phyloP scores from a whole-genome alignment of 2,113 vertebrate genomes.

The Agelaius tricolor region DNA sequence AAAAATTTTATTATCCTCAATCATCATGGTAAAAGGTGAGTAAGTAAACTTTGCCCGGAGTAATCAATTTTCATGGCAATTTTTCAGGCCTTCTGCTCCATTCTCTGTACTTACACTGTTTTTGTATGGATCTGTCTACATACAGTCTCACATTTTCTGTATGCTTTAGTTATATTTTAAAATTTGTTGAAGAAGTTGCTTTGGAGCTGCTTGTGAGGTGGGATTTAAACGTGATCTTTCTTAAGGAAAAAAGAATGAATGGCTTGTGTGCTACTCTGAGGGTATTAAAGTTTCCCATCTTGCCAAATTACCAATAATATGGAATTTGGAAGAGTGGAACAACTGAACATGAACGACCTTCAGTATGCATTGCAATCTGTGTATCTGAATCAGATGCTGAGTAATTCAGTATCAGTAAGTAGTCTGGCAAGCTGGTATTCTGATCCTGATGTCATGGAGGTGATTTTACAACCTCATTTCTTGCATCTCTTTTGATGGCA shows the following conservation, averaged over 20 bases:
- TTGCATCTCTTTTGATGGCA: not conserved
- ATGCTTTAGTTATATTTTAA: not conserved
- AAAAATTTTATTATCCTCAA: slow-evolving; percentile 11
- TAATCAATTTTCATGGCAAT: slow-evolving; percentile 41
- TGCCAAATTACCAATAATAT: not conserved
- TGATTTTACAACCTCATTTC: not conserved
- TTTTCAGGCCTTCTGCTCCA: slow-evolving; percentile 8
- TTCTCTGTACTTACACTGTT: not conserved
- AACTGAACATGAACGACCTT: not conserved
- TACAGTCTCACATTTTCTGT: not conserved
- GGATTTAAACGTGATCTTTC: not conserved
- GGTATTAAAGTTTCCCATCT: not conserved
- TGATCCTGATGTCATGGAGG: not conserved
- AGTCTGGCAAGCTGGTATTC: not conserved
- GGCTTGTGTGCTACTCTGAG: not conserved
- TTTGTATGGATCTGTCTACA: not conserved
- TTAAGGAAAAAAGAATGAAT: not conserved
- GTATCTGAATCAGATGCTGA: not conserved
- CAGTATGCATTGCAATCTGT: not conserved
- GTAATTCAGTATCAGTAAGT: not conserved
- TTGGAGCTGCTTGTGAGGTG: not conserved
- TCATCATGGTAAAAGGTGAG: slow-evolving; percentile 23
- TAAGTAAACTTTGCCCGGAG: not conserved
- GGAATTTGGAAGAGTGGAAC: not conserved
- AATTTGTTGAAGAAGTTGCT: not conserved